phyloP scores from a whole-genome alignment of 2,113 vertebrate genomes.

The Rhinichthys klamathensis region DNA sequence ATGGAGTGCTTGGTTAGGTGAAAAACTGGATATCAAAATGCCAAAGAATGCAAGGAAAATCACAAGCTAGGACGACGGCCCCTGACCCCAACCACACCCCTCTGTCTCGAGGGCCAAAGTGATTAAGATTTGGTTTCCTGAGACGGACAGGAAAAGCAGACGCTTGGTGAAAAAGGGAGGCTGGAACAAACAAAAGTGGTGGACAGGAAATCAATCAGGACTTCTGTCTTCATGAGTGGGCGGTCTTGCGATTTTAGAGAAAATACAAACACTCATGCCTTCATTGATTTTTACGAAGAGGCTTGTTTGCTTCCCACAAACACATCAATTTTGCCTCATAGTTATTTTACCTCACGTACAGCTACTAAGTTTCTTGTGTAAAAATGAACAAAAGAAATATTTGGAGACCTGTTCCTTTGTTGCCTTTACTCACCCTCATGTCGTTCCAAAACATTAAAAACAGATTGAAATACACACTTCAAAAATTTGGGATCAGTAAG shows the following conservation, averaged over 20 bases:
- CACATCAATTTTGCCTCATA: background rate
- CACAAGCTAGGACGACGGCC: background rate
- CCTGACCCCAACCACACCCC: conserved; percentile 25
- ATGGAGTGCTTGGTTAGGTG: conserved; percentile 49
- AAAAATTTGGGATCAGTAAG: background rate
- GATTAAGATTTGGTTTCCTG: conserved; percentile 49
- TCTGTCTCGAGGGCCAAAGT: conserved; percentile 44
- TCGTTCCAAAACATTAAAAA: background rate
- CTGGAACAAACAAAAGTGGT: conserved; percentile 51
- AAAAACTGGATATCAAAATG: conserved; percentile 60
- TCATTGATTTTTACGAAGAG: background rate
- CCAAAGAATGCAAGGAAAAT: conserved; percentile 56
- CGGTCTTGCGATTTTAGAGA: conserved; percentile 46
- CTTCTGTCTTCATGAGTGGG: conserved; percentile 62
- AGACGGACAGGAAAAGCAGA: conserved; percentile 44
- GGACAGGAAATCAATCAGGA: conserved; percentile 69
- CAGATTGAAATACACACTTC: background rate
- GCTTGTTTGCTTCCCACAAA: conserved; percentile 11
- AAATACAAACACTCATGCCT: conserved; percentile 48
- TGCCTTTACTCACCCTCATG: background rate
- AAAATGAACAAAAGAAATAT: background rate
- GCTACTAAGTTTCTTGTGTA: background rate
- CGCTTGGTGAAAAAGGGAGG: conserved; percentile 29
- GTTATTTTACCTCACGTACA: conserved; percentile 4
- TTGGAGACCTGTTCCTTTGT: background rate